Conservation (phyloP, 2,113 vertebrate genomes). For the Sorex fumeus region DNA sequence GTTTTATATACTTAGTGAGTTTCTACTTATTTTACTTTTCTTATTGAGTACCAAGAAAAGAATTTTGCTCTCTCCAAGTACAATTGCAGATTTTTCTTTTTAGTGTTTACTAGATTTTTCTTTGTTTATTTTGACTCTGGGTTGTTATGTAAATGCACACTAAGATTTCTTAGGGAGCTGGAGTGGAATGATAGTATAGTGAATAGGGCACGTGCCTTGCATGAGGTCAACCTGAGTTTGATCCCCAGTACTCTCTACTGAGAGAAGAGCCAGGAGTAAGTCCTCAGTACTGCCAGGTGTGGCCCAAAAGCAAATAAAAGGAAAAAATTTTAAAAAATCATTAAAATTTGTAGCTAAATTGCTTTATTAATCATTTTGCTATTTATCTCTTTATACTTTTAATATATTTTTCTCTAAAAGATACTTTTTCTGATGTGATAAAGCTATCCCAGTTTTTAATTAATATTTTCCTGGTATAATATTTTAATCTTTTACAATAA, state of each 20-base stretch:
- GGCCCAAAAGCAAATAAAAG: too few species aligned
- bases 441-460: not conserved
- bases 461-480: not conserved
- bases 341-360: not conserved
- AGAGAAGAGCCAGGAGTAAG: too few species aligned
- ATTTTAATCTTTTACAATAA: not conserved
- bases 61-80: not conserved
- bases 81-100: not conserved
- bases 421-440: not conserved
- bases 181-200: too few species aligned
- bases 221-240: too few species aligned
- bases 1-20: conserved; percentile 2
- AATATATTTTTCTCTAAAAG: not conserved
- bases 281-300: too few species aligned
- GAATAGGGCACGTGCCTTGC: too few species aligned
- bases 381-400: not conserved
- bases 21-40: conserved; percentile 4
- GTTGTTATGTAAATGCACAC: not conserved
- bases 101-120: not conserved
- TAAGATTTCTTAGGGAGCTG: not conserved
- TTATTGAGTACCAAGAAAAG: not conserved
- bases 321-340: too few species aligned
- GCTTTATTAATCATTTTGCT: not conserved
- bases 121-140: conserved; percentile 35
- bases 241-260: too few species aligned